phyloP scores from a whole-genome alignment of 2,113 vertebrate genomes.

The Sterna hirundo region DNA sequence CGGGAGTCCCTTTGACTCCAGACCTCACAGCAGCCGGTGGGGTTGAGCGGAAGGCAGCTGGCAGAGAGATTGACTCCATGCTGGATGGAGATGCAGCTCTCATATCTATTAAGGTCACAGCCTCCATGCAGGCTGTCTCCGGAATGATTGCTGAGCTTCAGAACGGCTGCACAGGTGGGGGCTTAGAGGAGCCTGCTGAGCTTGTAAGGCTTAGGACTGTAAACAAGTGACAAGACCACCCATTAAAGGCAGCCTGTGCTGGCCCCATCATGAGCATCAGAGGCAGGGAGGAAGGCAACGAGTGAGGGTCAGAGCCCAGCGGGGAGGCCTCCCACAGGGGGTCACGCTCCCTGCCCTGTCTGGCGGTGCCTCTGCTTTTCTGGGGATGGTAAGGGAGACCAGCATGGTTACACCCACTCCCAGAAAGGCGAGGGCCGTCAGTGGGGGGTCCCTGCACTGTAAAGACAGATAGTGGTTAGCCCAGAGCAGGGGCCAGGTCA shows the following conservation, averaged over 20 bases:
- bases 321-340: not conserved
- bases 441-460: not conserved
- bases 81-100: not conserved
- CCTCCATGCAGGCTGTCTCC: not conserved
- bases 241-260: not conserved
- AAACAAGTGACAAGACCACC: slow-evolving; percentile 54
- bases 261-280: not conserved
- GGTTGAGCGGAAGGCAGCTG: not conserved
- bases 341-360: not conserved
- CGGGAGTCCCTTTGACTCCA: not conserved
- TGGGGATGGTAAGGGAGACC: not conserved
- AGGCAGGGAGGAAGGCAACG: not conserved
- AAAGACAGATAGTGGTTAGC: not conserved
- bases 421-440: not conserved
- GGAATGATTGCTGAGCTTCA: not conserved
- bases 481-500: not conserved
- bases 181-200: not conserved
- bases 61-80: rapidly evolving
- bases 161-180: not conserved
- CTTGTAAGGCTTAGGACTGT: not conserved
- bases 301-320: not conserved
- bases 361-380: not conserved
- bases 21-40: not conserved
- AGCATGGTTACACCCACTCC: not conserved
- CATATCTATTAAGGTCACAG: not conserved